These are phyloP conservation scores for Camelus dromedarius DNA, from an alignment of 2,113 vertebrate genomes.

Conservation along the genomic window DNA sequence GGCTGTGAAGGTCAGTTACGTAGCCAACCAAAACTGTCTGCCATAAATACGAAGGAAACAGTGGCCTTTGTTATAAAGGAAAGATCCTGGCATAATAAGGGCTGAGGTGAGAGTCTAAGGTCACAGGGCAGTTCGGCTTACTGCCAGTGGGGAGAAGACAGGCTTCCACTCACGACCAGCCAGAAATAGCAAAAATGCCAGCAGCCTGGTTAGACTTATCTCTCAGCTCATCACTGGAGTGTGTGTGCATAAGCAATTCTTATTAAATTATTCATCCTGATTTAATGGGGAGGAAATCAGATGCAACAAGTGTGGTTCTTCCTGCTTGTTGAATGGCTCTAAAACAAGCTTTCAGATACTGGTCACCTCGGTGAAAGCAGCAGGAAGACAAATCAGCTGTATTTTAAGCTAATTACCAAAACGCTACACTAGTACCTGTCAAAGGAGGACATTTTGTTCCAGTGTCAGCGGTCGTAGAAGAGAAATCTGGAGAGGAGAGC, in stretches of 20 bases:
- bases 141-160: neutral
- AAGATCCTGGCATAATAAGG: neutral
- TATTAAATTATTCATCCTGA: conserved; percentile 88
- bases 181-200: conserved; percentile 35
- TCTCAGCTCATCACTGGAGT: conserved; percentile 60
- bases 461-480: conserved; percentile 67
- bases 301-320: conserved; percentile 86
- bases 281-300: conserved; percentile 81
- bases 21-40: neutral
- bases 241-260: conserved; percentile 71
- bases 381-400: conserved; percentile 84
- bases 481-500: conserved; percentile 69
- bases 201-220: conserved; percentile 35
- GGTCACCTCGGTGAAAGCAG: conserved; percentile 76
- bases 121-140: conserved; percentile 11
- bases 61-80: neutral
- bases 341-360: conserved; percentile 83
- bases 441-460: conserved; percentile 82
- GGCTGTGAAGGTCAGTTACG: neutral
- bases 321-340: conserved; percentile 80
- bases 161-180: neutral
- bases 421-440: conserved; percentile 80
- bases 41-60: neutral
- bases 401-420: conserved; percentile 87
- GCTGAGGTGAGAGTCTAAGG: neutral